Percentiles rank a stretch among this genome's conserved stretches.
phyloP scores from a whole-genome alignment of 2,888 invertebrate genomes.

The Machimus rusticus region DNA sequence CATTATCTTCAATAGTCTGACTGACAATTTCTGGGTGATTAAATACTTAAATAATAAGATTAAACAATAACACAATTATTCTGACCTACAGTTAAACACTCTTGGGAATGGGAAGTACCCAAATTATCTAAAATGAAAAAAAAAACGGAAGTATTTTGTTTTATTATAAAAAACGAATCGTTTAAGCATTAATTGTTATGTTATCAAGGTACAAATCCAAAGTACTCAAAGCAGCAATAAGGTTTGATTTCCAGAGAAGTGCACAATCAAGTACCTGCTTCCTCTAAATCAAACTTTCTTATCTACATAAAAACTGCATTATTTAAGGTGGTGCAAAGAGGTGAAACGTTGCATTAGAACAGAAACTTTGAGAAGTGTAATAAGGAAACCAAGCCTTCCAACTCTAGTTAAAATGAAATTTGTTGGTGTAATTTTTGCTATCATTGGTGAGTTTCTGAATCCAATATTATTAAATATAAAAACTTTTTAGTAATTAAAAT shows the following conservation, averaged over 20 bases:
- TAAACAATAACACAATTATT: background rate
- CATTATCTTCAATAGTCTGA: too few relatives aligned
- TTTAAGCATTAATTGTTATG: background rate
- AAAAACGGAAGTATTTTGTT: background rate
- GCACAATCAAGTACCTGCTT: background rate
- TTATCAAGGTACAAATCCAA: background rate
- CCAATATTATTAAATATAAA: background rate
- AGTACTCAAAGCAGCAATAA: background rate
- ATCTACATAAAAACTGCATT: background rate
- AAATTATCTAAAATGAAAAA: background rate
- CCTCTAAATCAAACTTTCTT: background rate
- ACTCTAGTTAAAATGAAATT: constrained; percentile 8
- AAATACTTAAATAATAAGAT: too few relatives aligned
- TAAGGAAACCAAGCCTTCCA: background rate
- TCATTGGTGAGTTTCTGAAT: background rate
- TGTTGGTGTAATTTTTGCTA: background rate
- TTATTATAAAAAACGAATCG: background rate
- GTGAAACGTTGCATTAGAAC: background rate
- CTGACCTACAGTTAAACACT: background rate
- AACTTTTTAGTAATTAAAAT: too few relatives aligned
- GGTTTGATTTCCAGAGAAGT: background rate
- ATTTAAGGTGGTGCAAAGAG: background rate
- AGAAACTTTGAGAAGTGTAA: background rate
- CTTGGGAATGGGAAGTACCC: background rate
- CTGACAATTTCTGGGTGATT: too few relatives aligned